These are phyloP conservation scores for Cercopithecus mona DNA, from an alignment of 2,113 vertebrate genomes.

Conservation along the genomic window DNA sequence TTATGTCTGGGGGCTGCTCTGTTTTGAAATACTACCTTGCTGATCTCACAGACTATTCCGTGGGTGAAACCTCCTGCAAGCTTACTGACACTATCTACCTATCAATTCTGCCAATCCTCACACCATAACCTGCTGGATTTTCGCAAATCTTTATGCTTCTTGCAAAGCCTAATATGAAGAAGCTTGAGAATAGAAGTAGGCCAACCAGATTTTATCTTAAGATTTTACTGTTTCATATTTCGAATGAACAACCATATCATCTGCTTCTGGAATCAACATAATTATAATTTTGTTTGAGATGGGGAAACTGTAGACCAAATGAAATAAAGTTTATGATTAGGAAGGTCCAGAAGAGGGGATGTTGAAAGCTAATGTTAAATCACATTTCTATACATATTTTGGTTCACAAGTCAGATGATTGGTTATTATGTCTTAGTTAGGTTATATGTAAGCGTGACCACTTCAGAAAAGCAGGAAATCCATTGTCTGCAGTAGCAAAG, in stretches of 20 bases:
- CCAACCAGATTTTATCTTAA: background rate
- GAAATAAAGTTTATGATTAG: background rate
- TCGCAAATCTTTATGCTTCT: background rate
- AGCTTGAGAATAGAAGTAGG: background rate
- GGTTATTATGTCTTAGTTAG: background rate
- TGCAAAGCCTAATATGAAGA: background rate
- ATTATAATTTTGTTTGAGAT: background rate
- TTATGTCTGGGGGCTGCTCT: background rate
- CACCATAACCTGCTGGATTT: background rate
- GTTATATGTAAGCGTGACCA: background rate
- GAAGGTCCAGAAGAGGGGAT: background rate
- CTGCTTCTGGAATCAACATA: background rate
- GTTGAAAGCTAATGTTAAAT: background rate
- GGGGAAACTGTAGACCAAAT: background rate
- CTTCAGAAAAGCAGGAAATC: background rate
- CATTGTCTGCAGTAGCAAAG: background rate
- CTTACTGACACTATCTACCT: background rate
- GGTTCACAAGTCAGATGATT: background rate
- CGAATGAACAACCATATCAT: background rate
- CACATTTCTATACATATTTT: background rate
- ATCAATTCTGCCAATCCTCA: background rate
- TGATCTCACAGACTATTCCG: background rate
- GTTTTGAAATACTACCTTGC: background rate
- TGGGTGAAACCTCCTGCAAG: background rate
- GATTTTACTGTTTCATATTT: background rate